These are phyloP conservation scores for Dascillus cervinus DNA, from an alignment of 2,888 invertebrate genomes.

Conservation along the genomic window DNA sequence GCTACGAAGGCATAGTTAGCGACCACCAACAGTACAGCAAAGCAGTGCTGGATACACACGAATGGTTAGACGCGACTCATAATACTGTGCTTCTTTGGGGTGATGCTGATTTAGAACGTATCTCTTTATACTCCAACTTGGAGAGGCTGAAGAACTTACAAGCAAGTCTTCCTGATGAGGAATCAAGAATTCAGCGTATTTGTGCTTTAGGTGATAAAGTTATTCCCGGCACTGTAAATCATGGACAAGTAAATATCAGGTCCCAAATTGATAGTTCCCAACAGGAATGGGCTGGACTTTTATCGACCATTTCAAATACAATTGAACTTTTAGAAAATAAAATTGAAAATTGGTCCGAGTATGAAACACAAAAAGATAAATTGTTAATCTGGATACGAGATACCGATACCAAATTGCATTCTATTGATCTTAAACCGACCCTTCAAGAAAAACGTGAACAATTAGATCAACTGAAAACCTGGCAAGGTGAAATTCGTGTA, in stretches of 20 bases:
- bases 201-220: conserved; percentile 82
- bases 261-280: conserved; percentile 82
- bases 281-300: conserved; percentile 82
- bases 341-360: conserved; percentile 86
- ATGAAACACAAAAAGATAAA: conserved; percentile 77
- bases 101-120: conserved; percentile 74
- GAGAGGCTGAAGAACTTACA: conserved; percentile 68
- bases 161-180: conserved; percentile 75
- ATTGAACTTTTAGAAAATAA: conserved; percentile 75
- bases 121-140: conserved; percentile 77
- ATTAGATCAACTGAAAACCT: conserved; percentile 65
- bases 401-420: conserved; percentile 79
- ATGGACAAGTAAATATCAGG: conserved; percentile 76
- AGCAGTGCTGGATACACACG: conserved; percentile 77
- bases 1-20: conserved; percentile 80
- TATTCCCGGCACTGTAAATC: conserved; percentile 75
- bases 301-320: conserved; percentile 67
- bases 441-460: conserved; percentile 78
- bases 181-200: conserved; percentile 72
- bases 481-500: conserved; percentile 84
- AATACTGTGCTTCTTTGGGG: conserved; percentile 77
- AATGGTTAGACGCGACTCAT: conserved; percentile 79
- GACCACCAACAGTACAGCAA: conserved; percentile 85
- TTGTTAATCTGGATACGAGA: conserved; percentile 83
- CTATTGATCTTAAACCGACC: conserved; percentile 77